A percentile compares a stretch with the other conserved stretches of the same genome.
Conservation (phyloP, 2,888 invertebrate genomes). For the Ypsolopha scabrella region DNA sequence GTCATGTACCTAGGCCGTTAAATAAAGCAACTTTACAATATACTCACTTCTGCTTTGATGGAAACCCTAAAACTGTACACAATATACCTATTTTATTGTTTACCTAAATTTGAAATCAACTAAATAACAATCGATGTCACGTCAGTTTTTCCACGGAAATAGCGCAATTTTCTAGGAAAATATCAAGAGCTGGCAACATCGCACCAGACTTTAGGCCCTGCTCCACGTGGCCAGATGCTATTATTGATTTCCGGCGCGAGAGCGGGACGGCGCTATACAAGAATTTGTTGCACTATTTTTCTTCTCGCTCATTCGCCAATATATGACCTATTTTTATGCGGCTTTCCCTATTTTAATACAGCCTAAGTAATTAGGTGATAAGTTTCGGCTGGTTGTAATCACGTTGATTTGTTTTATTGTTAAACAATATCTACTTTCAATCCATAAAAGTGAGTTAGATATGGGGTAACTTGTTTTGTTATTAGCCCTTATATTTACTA, state of each 20-base stretch:
- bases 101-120: too few relatives aligned
- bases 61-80: too few relatives aligned
- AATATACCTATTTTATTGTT: too few relatives aligned
- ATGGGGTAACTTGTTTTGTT: too few relatives aligned
- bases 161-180: too few relatives aligned
- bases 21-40: too few relatives aligned
- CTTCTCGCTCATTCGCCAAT: conserved; percentile 55
- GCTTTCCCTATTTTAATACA: conserved; percentile 66
- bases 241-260: conserved; percentile 68
- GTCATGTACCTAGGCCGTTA: too few relatives aligned
- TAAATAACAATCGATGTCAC: too few relatives aligned
- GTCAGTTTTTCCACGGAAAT: too few relatives aligned
- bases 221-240: conserved; percentile 66
- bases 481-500: too few relatives aligned
- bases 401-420: neutral
- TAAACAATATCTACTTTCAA: neutral
- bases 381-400: conserved; percentile 25
- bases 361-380: conserved; percentile 65
- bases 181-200: conserved; percentile 36
- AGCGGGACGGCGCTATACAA: conserved; percentile 52
- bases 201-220: conserved; percentile 49
- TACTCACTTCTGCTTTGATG: too few relatives aligned
- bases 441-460: neutral
- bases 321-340: conserved; percentile 70
- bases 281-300: conserved; percentile 69